Percentiles rank a stretch among this genome's conserved stretches.
Conservation (phyloP, 2,888 invertebrate species). For the Leptopilina drosophilae region DNA sequence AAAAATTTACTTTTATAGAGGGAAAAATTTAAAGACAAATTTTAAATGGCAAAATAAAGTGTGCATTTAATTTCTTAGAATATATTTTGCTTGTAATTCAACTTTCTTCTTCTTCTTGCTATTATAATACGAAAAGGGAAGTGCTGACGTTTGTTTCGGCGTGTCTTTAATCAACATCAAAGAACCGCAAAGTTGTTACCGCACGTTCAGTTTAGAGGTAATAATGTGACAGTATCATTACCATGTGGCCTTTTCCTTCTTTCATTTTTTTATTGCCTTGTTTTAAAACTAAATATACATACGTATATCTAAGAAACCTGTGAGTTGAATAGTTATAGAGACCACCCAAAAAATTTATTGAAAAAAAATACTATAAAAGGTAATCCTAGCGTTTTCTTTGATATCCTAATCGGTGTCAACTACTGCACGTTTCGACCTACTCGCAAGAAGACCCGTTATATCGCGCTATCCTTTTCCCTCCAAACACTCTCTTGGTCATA, state of each 20-base stretch:
- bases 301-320: background rate
- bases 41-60: background rate
- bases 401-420: conserved; percentile 74
- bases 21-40: background rate
- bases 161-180: conserved; percentile 31
- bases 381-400: conserved; percentile 58
- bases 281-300: background rate
- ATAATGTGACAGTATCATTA: conserved; percentile 19
- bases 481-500: background rate
- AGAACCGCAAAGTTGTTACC: conserved; percentile 28
- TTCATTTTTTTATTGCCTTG: background rate
- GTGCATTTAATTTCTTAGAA: conserved; percentile 15
- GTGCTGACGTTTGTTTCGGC: conserved; percentile 29
- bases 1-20: background rate
- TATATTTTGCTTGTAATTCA: background rate
- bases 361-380: conserved; percentile 22
- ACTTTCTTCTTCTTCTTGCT: conserved; percentile 37
- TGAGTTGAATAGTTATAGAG: conserved; percentile 9
- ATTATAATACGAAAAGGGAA: conserved; percentile 15
- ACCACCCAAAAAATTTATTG: conserved; percentile 32
- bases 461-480: conserved; percentile 52
- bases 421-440: conserved; percentile 76
- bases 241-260: conserved; percentile 13
- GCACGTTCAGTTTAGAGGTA: conserved; percentile 14
- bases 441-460: conserved; percentile 73